Percentiles rank a stretch among this genome's conserved stretches.
Evolutionary conservation across 2,888 invertebrate species (phyloP).

Genomic region (Portevinia maculata): DNA sequence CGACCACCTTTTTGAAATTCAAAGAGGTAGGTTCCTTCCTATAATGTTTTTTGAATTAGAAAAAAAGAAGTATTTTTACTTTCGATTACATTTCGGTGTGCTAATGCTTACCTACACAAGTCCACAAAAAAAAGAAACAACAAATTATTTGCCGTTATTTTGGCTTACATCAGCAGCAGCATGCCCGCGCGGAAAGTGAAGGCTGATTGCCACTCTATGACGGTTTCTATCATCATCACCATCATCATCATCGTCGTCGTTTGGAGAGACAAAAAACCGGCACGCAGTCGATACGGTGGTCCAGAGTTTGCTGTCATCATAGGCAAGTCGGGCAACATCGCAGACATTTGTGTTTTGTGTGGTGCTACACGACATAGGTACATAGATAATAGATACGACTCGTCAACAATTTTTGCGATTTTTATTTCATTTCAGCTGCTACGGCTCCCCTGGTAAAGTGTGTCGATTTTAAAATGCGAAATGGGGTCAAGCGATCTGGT

Average conservation of each 20-base stretch:
- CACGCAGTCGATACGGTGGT: slow-evolving; percentile 49
- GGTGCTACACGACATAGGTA: slow-evolving; percentile 39
- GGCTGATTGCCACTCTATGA: slow-evolving; percentile 31
- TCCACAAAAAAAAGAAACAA: slow-evolving; percentile 12
- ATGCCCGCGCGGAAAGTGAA: slow-evolving; percentile 66
- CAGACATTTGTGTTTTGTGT: slow-evolving; percentile 49
- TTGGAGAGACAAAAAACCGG: slow-evolving; percentile 22
- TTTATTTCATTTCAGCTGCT: background rate
- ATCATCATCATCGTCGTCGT: background rate
- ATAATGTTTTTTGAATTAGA: slow-evolving; percentile 5
- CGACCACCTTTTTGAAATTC: slow-evolving; percentile 35
- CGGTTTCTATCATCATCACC: slow-evolving; percentile 30
- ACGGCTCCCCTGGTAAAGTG: slow-evolving; percentile 42
- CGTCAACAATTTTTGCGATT: slow-evolving; percentile 16
- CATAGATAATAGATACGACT: too few relatives aligned
- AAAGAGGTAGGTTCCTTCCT: slow-evolving; percentile 8
- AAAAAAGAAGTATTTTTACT: slow-evolving; percentile 39
- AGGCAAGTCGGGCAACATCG: slow-evolving; percentile 45
- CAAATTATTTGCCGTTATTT: slow-evolving; percentile 41
- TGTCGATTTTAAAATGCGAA: slow-evolving; percentile 62
- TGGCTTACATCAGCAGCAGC: slow-evolving; percentile 62
- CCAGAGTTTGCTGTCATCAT: slow-evolving; percentile 44
- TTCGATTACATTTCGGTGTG: slow-evolving; percentile 65
- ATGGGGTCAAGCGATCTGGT: slow-evolving; percentile 65
- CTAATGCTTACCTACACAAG: slow-evolving; percentile 61